Percentiles rank a stretch among this genome's conserved stretches.
phyloP scores from a whole-genome alignment of 1,140 invertebrate genomes.

The Polypedilum vanderplanki region DNA sequence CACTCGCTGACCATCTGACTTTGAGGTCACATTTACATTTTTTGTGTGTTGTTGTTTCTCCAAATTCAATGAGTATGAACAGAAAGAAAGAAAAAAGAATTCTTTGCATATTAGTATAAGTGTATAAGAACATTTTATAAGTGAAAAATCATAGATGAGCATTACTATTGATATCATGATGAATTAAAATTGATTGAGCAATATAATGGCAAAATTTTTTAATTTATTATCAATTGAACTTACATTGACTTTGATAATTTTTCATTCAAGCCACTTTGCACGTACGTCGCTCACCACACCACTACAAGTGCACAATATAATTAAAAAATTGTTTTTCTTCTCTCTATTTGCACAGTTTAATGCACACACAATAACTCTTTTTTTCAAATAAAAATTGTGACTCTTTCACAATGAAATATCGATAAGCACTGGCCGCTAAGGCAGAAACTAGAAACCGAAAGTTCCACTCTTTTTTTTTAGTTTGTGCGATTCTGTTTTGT shows the following conservation, averaged over 20 bases:
- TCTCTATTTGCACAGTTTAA: conserved; percentile 24
- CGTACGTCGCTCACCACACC: background rate
- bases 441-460: conserved; percentile 4
- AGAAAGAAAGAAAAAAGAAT: background rate
- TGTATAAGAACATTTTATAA: conserved; percentile 1
- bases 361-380: background rate
- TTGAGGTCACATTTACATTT: conserved; percentile 29
- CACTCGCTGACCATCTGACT: conserved; percentile 22
- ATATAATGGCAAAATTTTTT: background rate
- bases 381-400: no score
- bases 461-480: background rate
- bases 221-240: background rate
- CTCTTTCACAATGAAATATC: no score
- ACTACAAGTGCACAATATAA: background rate
- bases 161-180: background rate
- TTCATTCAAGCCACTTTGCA: conserved; percentile 20
- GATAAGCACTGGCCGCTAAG: no score
- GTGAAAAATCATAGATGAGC: background rate
- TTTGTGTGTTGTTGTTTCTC: background rate
- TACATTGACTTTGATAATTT: conserved; percentile 10
- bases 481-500: background rate
- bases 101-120: background rate
- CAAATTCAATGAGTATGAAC: background rate
- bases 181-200: background rate
- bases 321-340: background rate